Conservation (phyloP, 2,797 vertebrate genomes). For the Oceanodroma leucorhoa region DNA sequence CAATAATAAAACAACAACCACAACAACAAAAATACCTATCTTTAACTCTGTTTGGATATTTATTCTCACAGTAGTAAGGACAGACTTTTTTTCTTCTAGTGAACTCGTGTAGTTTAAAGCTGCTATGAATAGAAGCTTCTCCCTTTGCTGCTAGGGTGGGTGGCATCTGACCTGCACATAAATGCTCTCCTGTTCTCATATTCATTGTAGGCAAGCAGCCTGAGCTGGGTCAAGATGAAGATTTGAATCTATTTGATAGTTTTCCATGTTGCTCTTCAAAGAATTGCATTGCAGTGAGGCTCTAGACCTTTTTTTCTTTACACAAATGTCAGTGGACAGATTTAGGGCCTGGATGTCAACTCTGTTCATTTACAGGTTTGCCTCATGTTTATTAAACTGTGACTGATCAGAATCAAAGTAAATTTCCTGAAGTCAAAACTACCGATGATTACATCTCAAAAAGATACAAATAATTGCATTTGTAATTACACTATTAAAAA, state of each 20-base stretch:
- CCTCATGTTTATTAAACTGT: slow-evolving; percentile 20
- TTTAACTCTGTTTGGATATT: background rate
- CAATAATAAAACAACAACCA: background rate
- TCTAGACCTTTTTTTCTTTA: background rate
- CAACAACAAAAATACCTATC: background rate
- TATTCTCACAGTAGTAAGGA: background rate
- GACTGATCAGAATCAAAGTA: background rate
- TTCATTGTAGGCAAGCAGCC: background rate
- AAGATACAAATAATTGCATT: background rate
- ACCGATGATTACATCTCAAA: background rate
- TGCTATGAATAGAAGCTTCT: background rate
- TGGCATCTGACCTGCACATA: background rate
- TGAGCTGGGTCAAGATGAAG: background rate
- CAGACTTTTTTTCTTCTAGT: background rate
- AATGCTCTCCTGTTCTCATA: background rate
- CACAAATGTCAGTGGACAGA: slow-evolving; percentile 44
- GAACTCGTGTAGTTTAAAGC: background rate
- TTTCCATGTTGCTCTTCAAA: background rate
- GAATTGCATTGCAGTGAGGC: background rate
- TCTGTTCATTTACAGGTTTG: background rate
- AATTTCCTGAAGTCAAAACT: background rate
- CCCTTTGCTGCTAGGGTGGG: background rate
- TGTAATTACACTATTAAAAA: background rate
- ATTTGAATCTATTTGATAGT: background rate
- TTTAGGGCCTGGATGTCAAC: slow-evolving; percentile 53